Conservation (phyloP, 2,888 invertebrate species). For the Darwinula stevensoni region DNA sequence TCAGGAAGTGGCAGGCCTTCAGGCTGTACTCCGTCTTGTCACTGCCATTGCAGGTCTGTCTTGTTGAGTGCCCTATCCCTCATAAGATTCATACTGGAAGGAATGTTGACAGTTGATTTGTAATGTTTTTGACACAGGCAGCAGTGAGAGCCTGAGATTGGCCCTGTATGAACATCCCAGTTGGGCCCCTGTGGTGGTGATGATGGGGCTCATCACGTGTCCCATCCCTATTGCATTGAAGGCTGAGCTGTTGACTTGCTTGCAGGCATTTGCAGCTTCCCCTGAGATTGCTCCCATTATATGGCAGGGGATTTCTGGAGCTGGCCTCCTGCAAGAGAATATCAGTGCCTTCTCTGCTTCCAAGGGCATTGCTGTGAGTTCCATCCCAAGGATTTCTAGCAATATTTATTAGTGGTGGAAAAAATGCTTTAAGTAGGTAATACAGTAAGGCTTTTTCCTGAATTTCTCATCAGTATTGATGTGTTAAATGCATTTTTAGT, state of each 20-base stretch:
- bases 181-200: conserved; percentile 49
- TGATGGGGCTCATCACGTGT: conserved; percentile 57
- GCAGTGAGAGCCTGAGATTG: conserved; percentile 47
- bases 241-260: conserved; percentile 41
- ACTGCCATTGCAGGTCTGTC: conserved; percentile 32
- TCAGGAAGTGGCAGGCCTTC: conserved; percentile 53
- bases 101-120: too few species aligned
- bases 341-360: conserved; percentile 10
- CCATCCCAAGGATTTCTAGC: too few species aligned
- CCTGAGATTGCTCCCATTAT: conserved; percentile 43
- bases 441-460: too few species aligned
- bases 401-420: too few species aligned
- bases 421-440: too few species aligned
- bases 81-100: too few species aligned
- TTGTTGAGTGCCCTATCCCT: too few species aligned
- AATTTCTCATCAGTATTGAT: too few species aligned
- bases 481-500: too few species aligned
- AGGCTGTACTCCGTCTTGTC: conserved; percentile 45
- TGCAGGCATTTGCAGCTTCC: conserved; percentile 47
- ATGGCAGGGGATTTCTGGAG: conserved; percentile 58
- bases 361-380: too few species aligned
- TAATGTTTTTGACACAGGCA: conserved; percentile 14
- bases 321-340: conserved; percentile 43
- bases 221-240: conserved; percentile 58
- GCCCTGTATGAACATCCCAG: conserved; percentile 59